phyloP scores from a whole-genome alignment of 2,888 invertebrate genomes.

The Temnothorax unifasciatus region DNA sequence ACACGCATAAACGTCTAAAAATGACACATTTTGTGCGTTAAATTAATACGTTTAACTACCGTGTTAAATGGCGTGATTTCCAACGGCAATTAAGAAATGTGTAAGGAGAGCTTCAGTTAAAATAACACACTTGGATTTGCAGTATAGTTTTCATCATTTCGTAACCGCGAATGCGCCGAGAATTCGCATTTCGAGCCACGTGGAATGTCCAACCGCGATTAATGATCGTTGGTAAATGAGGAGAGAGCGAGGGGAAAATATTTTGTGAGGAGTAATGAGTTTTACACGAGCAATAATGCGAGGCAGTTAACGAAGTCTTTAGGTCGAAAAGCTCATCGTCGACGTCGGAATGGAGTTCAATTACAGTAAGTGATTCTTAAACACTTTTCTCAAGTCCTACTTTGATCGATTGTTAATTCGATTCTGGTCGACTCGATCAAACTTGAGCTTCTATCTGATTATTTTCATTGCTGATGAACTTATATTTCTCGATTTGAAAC shows the following conservation, averaged over 20 bases:
- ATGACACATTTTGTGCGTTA: too few relatives aligned
- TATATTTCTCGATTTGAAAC: background rate
- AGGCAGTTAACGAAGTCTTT: constrained; percentile 26
- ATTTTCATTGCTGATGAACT: background rate
- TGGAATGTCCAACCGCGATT: constrained; percentile 4
- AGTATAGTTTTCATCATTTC: background rate
- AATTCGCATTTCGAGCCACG: background rate
- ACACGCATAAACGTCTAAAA: too few relatives aligned
- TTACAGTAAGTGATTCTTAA: constrained; percentile 50
- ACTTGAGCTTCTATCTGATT: background rate
- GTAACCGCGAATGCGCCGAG: background rate
- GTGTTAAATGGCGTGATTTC: too few relatives aligned
- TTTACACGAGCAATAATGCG: constrained; percentile 3
- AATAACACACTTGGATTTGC: too few relatives aligned
- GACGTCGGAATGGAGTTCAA: background rate
- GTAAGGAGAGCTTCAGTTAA: too few relatives aligned
- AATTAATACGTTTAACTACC: too few relatives aligned
- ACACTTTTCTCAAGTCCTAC: constrained; percentile 43
- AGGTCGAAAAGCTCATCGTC: background rate
- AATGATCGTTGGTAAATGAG: background rate
- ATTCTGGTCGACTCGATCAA: constrained; percentile 18
- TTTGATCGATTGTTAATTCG: constrained; percentile 41
- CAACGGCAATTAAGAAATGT: too few relatives aligned
- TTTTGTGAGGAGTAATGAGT: constrained; percentile 26
- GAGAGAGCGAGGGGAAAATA: background rate